Evolutionary conservation across 92 coral and sea anemone species (phyloP).

Genomic region (Umimayanthus kanabou): DNA sequence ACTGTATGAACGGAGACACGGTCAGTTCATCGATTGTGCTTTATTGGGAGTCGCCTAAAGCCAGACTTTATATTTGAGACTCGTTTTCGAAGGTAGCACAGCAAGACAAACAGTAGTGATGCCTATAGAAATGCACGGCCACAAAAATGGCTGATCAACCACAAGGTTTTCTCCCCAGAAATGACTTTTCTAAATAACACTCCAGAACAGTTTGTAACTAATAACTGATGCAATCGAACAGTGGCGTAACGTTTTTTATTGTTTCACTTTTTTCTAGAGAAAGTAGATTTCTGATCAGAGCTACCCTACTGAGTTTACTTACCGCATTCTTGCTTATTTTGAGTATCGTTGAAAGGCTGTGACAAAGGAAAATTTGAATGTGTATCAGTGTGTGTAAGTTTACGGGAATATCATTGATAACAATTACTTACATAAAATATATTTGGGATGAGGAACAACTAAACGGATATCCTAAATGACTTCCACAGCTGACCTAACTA

Average conservation of each 20-base stretch:
- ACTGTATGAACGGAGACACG: background rate
- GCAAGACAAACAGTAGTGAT: background rate
- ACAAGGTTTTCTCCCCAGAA: background rate
- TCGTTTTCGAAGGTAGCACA: background rate
- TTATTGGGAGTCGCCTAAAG: background rate
- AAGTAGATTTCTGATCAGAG: background rate
- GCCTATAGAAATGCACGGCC: background rate
- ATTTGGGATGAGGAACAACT: too few relatives aligned
- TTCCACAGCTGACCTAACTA: too few relatives aligned
- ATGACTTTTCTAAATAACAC: too few relatives aligned
- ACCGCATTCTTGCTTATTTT: constrained; percentile 99
- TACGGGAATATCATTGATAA: background rate
- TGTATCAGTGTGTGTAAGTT: background rate
- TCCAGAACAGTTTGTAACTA: background rate
- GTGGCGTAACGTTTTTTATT: background rate
- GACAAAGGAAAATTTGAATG: background rate
- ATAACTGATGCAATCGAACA: background rate
- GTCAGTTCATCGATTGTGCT: background rate
- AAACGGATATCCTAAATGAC: too few relatives aligned
- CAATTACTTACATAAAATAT: background rate
- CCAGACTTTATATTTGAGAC: background rate
- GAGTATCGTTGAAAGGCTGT: constrained; percentile 85
- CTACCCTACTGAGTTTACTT: constrained; percentile 8
- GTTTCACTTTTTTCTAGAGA: background rate
- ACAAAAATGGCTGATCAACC: background rate